Evolutionary conservation across 2,113 vertebrate genomes (phyloP).

Genomic region (Pardalotus punctatus): DNA sequence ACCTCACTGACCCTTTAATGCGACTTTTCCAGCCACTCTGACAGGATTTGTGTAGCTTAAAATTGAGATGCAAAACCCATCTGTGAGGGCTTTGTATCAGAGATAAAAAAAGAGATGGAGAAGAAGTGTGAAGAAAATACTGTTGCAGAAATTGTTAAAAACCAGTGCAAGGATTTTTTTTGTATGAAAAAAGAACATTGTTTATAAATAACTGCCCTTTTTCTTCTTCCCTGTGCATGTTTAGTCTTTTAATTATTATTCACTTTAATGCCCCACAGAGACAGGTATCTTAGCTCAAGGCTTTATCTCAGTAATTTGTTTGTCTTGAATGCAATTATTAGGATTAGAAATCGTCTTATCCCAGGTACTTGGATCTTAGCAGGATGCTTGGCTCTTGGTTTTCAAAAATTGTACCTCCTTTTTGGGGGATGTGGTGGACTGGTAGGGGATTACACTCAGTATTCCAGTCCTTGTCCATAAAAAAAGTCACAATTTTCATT

Average conservation of each 20-base stretch:
- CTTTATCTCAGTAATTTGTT: constrained; percentile 5
- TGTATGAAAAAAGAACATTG: not conserved
- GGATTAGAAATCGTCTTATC: not conserved
- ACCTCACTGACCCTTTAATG: not conserved
- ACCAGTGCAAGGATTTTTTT: not conserved
- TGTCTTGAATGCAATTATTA: not conserved
- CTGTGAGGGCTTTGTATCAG: accelerated
- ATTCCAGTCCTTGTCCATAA: not conserved
- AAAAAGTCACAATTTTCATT: not conserved
- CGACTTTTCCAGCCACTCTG: not conserved
- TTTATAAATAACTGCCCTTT: not conserved
- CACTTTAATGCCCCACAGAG: not conserved
- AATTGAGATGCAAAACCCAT: not conserved
- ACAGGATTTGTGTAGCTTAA: not conserved
- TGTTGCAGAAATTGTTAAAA: not conserved
- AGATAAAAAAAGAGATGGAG: not conserved
- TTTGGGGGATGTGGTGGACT: not conserved
- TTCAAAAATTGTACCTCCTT: not conserved
- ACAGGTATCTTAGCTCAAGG: not conserved
- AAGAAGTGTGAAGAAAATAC: not conserved
- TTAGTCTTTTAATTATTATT: not conserved
- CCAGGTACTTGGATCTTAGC: not conserved
- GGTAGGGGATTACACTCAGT: not conserved
- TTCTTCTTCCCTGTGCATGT: not conserved
- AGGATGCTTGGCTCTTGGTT: not conserved